Evolutionary conservation across 2,797 vertebrate species (phyloP), one percentile per base, ranked within the genome.

Genomic region (Avahi laniger): DNA sequence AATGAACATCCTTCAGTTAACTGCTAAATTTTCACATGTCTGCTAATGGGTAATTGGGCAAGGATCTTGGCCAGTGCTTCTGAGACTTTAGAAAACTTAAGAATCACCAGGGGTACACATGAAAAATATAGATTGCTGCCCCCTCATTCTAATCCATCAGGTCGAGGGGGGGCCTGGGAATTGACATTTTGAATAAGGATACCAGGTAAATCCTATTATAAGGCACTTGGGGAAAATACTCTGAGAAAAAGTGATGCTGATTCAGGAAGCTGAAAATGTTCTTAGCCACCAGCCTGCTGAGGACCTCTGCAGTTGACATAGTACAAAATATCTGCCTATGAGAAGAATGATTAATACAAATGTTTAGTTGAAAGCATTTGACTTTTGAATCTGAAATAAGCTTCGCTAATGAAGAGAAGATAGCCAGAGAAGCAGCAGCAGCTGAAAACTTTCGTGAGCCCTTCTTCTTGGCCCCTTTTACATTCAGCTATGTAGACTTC

Each of bases 141-240:
- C 1, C 2, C 78, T 92, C 1, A 1, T 81, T 92, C 41, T 69
- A 84, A 88, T 57, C 80, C 35, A 26, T 61, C 5, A 59, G 50
- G 13, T 54, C 20, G 35, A 81, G 2, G 18, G 81, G 28, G 26
- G 13, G 6, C 61, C 9, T 94, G 24, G 22, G 1, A 76, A 57
- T 85, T 52, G 7, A 30, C 26, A 67, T 67, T 87, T 94, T 79
- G 89, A 96, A 57, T 83, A 82, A 96, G 20, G 57, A 80, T 4
- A 80, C 7, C 28, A 52, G 54, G 24, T 67, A 10, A 83, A 76
- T 83, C 22, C 59, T 61, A 38, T 54, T 33, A 30, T 12, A 61
- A 61, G 3, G 26, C 26, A 28, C 6, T 70, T 82, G 7, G n/a
- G 9, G 33, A 73, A 2, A 30, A 57, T 17, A 73, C 6, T 52